phyloP scores from a whole-genome alignment of 2,888 invertebrate genomes.

The Xanthorhoe spadicearia region DNA sequence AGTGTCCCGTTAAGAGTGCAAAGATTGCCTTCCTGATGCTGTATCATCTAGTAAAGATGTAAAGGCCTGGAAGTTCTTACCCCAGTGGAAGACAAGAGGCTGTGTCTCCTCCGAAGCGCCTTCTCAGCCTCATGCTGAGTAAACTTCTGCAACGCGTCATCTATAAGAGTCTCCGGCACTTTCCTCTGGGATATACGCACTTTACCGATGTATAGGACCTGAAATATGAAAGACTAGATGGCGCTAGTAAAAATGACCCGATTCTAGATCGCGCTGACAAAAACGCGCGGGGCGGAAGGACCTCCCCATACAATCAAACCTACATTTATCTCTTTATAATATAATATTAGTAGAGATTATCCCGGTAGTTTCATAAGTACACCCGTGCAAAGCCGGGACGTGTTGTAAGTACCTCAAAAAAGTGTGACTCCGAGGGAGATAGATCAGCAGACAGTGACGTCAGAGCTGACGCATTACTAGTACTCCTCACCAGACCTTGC shows the following conservation, averaged over 20 bases:
- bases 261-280: too few species aligned
- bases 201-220: slow-evolving; percentile 96
- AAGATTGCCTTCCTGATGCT: too few species aligned
- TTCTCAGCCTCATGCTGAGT: slow-evolving; percentile 91
- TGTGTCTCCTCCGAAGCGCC: slow-evolving; percentile 70
- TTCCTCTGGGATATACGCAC: slow-evolving; percentile 94
- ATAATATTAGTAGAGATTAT: too few species aligned
- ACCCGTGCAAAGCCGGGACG: too few species aligned
- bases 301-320: too few species aligned
- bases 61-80: too few species aligned
- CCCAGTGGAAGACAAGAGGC: slow-evolving; percentile 73
- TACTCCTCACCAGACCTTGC: slow-evolving; percentile 63
- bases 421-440: slow-evolving; percentile 94
- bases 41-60: too few species aligned
- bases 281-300: too few species aligned
- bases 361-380: too few species aligned
- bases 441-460: slow-evolving; percentile 91
- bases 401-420: slow-evolving; percentile 96
- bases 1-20: too few species aligned
- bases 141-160: slow-evolving; percentile 94
- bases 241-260: too few species aligned
- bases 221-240: slow-evolving; percentile 31
- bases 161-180: slow-evolving; percentile 94
- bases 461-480: slow-evolving; percentile 87
- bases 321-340: too few species aligned